Percentiles rank a stretch among this genome's conserved stretches.
phyloP scores from a whole-genome alignment of 1,140 invertebrate genomes.

The Gerris buenoi region DNA sequence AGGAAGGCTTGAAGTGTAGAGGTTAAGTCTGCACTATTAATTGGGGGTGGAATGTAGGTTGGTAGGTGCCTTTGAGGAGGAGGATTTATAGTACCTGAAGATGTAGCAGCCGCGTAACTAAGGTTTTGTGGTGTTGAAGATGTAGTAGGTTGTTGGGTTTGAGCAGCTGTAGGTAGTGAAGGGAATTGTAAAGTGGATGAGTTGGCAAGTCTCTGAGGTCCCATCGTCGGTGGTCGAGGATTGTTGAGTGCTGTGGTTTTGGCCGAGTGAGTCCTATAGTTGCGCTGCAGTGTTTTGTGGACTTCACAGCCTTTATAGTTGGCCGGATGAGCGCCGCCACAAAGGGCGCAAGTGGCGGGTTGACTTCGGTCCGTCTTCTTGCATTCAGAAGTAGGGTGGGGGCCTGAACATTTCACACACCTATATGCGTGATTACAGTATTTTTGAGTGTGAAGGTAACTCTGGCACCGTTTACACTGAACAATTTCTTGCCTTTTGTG shows the following conservation, averaged over 20 bases:
- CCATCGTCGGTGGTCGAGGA: background rate
- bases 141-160: background rate
- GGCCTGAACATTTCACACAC: constrained; percentile 29
- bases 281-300: constrained; percentile 20
- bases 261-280: background rate
- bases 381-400: constrained; percentile 28
- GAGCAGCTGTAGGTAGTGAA: background rate
- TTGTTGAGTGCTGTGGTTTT: background rate
- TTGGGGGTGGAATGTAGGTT: background rate
- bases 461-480: constrained; percentile 28
- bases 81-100: background rate
- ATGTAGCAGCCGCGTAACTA: background rate
- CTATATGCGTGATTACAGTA: constrained; percentile 23
- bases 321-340: constrained; percentile 27
- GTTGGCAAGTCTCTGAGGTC: no score
- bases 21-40: background rate
- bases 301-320: constrained; percentile 28
- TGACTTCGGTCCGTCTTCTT: constrained; percentile 16
- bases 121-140: background rate
- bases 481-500: constrained; percentile 16
- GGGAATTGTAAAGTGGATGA: no score
- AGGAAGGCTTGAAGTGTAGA: background rate
- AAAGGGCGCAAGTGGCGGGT: constrained; percentile 26
- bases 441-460: constrained; percentile 28
- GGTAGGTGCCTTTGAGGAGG: background rate